Evolutionary conservation across 2,888 invertebrate species (phyloP).

Genomic region (Eupelmus urozonus): DNA sequence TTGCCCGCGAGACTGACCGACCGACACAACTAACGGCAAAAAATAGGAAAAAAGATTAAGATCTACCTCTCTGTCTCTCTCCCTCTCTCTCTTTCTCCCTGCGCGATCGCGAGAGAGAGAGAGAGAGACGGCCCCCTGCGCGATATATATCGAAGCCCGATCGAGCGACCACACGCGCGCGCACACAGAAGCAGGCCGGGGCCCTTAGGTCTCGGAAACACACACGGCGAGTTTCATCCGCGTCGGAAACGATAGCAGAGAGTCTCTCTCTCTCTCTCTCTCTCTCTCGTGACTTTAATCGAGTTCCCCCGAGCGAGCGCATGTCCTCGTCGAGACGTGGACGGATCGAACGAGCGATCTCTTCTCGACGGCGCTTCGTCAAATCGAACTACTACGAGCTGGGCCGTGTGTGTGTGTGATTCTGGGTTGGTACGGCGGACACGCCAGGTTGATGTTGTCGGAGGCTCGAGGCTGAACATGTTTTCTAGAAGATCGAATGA

Average conservation of each 20-base stretch:
- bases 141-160: no score
- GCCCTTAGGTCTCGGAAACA: conserved; percentile 27
- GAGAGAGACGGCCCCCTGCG: no score
- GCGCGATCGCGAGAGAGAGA: no score
- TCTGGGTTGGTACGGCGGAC: background rate
- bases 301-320: background rate
- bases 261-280: background rate
- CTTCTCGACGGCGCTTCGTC: conserved; percentile 18
- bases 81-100: background rate
- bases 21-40: conserved; percentile 44
- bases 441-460: background rate
- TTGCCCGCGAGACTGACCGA: background rate
- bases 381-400: no score
- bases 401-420: no score
- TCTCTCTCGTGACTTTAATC: conserved; percentile 16
- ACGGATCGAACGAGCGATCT: conserved; percentile 28
- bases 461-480: no score
- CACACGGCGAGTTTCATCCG: conserved; percentile 23
- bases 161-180: conserved; percentile 6
- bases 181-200: background rate
- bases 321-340: background rate
- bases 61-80: conserved; percentile 21
- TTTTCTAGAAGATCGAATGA: no score
- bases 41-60: conserved; percentile 46
- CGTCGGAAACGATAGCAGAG: conserved; percentile 42